Evolutionary conservation across 2,888 invertebrate species (phyloP), one percentile per base, ranked within the genome.

Genomic region (Plagodis pulveraria): DNA sequence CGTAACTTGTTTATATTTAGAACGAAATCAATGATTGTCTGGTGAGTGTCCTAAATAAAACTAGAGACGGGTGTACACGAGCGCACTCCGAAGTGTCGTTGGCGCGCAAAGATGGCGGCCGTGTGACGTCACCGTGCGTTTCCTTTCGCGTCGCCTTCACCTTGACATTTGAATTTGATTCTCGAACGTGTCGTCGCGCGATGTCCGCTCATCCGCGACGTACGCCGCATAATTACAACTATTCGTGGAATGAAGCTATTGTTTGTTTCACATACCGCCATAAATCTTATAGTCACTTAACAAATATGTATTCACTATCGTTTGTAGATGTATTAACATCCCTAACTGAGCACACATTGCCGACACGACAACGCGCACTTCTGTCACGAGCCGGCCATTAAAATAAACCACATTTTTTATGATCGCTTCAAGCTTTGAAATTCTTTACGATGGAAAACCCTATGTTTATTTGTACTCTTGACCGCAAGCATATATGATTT

Each of bases 161-260:
- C 91, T 90, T 91, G 89, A 89, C 90, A 90, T 89, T 89, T 86
- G 80, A 81, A 83, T 87, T 86, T 86, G 89, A 86, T 85, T 84
- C 79, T 84, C 76, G 82, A 81, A 83, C 88, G 86, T 84, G 87
- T 86, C 79, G 81, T 75, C 69, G 73, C 75, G 76, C 80, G 76
- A 69, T 77, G 78, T 66, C 71, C 80, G 80, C 80, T 80, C 81
- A 76, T 78, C 80, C 77, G 76, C 73, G 76, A 77, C 79, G 74
- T 74, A 75, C 64, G 70, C 74, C 76, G 78, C 77, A 81, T 80
- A 76, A 80, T 78, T 77, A 73, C 65, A 43, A 60, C 53, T 64
- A 61, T 62, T 58, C 60, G 58, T 44, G 35, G 48, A 62, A 62
- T 41, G 12, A 38, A 51, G n/a, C 40, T 46, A 36, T 45, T 46